A percentile compares a stretch with the other conserved stretches of the same genome.
phyloP scores from a whole-genome alignment of 2,797 vertebrate species.

The Antennarius maculatus region DNA sequence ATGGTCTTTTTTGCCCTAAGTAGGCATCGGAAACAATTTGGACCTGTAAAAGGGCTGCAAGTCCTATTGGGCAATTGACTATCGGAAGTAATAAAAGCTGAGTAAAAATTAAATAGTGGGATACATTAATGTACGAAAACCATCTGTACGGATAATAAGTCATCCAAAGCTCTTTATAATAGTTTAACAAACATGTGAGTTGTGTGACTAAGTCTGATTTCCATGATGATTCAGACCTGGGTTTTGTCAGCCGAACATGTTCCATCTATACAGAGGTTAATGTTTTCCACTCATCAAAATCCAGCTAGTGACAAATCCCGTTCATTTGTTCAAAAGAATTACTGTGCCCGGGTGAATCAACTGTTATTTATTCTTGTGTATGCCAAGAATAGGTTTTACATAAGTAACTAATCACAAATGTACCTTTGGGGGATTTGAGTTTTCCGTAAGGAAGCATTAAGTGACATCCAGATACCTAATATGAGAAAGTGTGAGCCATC shows the following conservation, averaged over 20 bases:
- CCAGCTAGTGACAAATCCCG: conserved; percentile 52
- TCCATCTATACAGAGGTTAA: conserved; percentile 63
- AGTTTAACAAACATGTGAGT: conserved; percentile 45
- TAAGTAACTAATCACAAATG: conserved; percentile 27
- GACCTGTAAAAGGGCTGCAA: conserved; percentile 39
- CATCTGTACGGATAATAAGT: conserved; percentile 39
- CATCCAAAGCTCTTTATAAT: conserved; percentile 36
- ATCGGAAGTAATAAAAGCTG: conserved; percentile 24
- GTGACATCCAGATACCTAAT: conserved; percentile 50
- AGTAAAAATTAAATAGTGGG: conserved; percentile 30
- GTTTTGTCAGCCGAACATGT: conserved; percentile 63
- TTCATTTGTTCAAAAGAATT: conserved; percentile 50
- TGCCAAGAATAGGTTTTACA: conserved; percentile 53
- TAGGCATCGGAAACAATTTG: conserved; percentile 46
- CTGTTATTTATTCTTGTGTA: conserved; percentile 17
- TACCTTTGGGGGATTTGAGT: conserved; percentile 40
- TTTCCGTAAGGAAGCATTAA: conserved; percentile 50
- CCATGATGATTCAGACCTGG: conserved; percentile 76
- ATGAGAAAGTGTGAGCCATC: conserved; percentile 52
- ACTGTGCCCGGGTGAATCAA: conserved; percentile 39
- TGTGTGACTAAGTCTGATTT: conserved; percentile 58
- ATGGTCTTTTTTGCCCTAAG: conserved; percentile 10
- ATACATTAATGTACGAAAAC: conserved; percentile 28
- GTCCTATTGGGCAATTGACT: not conserved
- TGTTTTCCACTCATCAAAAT: conserved; percentile 67